These are phyloP conservation scores for Odocoileus virginianus DNA, from an alignment of 2,113 vertebrate genomes.

Conservation along the genomic window DNA sequence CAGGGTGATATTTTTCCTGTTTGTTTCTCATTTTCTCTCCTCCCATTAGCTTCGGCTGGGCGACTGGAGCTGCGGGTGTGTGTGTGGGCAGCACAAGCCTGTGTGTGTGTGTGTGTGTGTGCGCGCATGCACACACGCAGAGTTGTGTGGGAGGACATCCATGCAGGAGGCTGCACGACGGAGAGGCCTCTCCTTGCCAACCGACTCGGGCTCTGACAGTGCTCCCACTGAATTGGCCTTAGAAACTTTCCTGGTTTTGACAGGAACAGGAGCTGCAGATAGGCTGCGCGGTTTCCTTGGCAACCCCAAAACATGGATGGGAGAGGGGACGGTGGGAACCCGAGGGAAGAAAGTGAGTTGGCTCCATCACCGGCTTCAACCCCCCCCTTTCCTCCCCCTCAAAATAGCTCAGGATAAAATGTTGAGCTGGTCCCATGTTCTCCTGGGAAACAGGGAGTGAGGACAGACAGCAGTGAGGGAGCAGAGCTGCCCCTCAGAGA, in stretches of 20 bases:
- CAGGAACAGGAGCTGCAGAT: conserved; percentile 43
- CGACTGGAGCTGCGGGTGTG: background rate
- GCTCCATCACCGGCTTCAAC: background rate
- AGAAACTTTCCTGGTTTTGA: conserved; percentile 68
- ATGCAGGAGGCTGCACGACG: background rate
- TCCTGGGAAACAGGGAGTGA: background rate
- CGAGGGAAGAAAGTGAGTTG: background rate
- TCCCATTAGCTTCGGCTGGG: background rate
- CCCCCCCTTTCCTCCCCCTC: background rate
- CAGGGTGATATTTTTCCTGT: background rate
- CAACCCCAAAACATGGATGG: conserved; percentile 74
- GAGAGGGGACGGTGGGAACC: conserved; percentile 54
- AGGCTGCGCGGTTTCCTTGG: conserved; percentile 68
- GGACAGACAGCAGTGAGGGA: background rate
- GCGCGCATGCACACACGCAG: fast-evolving
- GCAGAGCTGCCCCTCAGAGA: no score
- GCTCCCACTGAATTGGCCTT: conserved; percentile 36
- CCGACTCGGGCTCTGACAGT: background rate
- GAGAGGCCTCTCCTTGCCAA: background rate
- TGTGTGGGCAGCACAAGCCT: background rate
- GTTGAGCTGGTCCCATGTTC: background rate
- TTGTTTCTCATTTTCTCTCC: background rate
- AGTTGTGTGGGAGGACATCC: conserved; percentile 28
- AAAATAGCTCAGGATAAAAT: conserved; percentile 36
- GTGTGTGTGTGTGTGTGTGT: background rate